Base-by-base conservation (phyloP, 2,888 invertebrate species). In the Folsomia manolachei region DNA sequence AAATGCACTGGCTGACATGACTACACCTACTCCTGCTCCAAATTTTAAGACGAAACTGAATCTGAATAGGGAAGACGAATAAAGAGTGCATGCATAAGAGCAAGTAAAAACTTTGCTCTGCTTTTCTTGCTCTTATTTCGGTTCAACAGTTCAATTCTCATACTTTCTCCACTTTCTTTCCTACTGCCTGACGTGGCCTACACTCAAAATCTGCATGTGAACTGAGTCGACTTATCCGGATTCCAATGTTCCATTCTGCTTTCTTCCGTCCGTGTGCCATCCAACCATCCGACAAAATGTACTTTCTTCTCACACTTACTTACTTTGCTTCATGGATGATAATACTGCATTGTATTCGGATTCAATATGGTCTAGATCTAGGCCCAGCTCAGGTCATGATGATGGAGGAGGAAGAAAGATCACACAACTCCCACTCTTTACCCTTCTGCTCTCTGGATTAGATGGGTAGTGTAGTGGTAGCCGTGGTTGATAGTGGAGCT, bases 121-220 rank as follows among this genome's bases (percentile, higher is more conserved):
- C n/a, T n/a, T n/a, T 14, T 39, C n/a, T 14, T 56, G 56, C 56
- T 56, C 56, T 56, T 56, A 56, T 56, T 56, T 56, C 56, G 56
- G 56, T 56, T 56, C 56, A 56, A 56, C 56, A 56, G 56, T n/a
- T 56, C 56, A 18, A 56, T 56, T n/a, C n/a, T n/a, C n/a, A n/a
- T n/a, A n/a, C 56, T 56, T 56, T 21, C 11, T 18, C 18, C n/a
- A n/a, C n/a, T n/a, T n/a, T n/a, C 56, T 56, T 21, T 56, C n/a
- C 56, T 56, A 19, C 19, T 18, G 9, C 18, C 51, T 51, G 9
- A 51, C n/a, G n/a, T n/a, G n/a, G n/a, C n/a, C n/a, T n/a, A n/a
- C n/a, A n/a, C n/a, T n/a, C n/a, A 39, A 14, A 14, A 56, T 56
- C 18, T 56, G 56, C 56, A 56, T 56, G 14, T 39, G 39, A 39